phyloP scores from a whole-genome alignment of 2,113 vertebrate species.

The Mus musculus region GRCm39 chr1:70460001-70460500 shows the following conservation, averaged over 20 bases:
- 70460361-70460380: neutral
- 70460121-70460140: neutral
- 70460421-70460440: slow-evolving; percentile 48
- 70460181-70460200: slow-evolving; percentile 3
- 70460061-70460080: neutral
- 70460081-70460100: neutral
- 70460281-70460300: neutral
- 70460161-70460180: neutral
- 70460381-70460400: slow-evolving; percentile 45
- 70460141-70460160: neutral
- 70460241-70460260: neutral
- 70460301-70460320: slow-evolving; percentile 30
- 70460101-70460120: neutral
- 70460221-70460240: neutral
- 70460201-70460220: neutral
- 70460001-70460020: neutral
- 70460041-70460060: neutral
- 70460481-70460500: slow-evolving; percentile 54
- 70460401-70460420: neutral
- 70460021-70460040: neutral
- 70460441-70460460: slow-evolving; percentile 48
- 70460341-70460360: neutral
- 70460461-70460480: slow-evolving; percentile 31
- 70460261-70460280: neutral
- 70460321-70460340: neutral